These are phyloP conservation scores for Xanthia icteritia DNA, from an alignment of 2,888 invertebrate genomes.

Conservation along the genomic window DNA sequence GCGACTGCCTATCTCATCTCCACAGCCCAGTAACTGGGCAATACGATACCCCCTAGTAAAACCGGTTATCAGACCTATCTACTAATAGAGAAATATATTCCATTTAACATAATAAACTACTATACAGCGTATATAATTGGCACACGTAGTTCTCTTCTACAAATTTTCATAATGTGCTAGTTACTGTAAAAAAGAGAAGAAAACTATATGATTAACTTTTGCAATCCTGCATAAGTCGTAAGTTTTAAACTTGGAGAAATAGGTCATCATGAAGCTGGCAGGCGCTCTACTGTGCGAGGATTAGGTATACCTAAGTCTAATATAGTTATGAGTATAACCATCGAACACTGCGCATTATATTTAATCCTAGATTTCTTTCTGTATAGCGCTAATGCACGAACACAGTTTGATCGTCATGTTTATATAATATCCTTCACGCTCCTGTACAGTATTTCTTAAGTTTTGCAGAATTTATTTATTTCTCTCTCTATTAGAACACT, in stretches of 20 bases:
- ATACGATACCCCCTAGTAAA: not conserved
- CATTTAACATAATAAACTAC: not conserved
- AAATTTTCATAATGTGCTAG: not conserved
- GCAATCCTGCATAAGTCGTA: constrained; percentile 36
- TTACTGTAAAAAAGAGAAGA: constrained; percentile 14
- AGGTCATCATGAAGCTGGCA: constrained; percentile 53
- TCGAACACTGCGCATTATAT: constrained; percentile 14
- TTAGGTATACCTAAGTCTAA: constrained; percentile 21
- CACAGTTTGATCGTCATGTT: not conserved
- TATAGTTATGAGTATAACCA: not conserved
- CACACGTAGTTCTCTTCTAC: not conserved
- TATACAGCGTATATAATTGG: not conserved
- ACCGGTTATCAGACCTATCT: constrained; percentile 13
- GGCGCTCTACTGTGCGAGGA: constrained; percentile 29
- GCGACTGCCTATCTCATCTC: not conserved
- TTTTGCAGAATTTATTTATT: too few relatives aligned
- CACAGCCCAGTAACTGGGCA: too few relatives aligned
- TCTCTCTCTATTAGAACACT: too few relatives aligned
- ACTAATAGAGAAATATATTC: constrained; percentile 19
- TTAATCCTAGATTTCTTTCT: not conserved
- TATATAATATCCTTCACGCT: not conserved
- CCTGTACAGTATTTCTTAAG: not conserved
- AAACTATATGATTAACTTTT: constrained; percentile 35
- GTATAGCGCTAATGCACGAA: not conserved
- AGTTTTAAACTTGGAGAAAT: constrained; percentile 55